phyloP scores from a whole-genome alignment of 2,797 vertebrate genomes.

The Sebastes umbrosus region DNA sequence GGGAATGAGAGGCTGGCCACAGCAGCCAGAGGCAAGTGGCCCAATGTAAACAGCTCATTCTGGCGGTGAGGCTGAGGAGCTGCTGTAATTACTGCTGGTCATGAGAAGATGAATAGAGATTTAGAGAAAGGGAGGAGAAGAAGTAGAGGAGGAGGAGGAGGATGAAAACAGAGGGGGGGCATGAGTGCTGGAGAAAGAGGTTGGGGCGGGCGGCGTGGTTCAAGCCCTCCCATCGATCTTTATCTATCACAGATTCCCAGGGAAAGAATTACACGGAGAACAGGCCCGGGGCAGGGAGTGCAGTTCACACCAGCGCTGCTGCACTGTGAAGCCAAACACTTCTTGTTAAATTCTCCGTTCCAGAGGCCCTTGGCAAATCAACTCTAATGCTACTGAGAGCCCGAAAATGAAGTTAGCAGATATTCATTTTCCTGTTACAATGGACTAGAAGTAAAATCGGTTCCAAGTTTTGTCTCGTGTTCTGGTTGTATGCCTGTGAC shows the following conservation, averaged over 20 bases:
- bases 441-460: neutral
- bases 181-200: slow-evolving; percentile 21
- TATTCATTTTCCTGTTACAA: slow-evolving; percentile 34
- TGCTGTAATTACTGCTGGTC: slow-evolving; percentile 62
- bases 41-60: slow-evolving; percentile 71
- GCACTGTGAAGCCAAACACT: slow-evolving; percentile 49
- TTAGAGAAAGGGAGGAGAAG: slow-evolving; percentile 33
- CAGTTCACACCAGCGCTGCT: slow-evolving; percentile 51
- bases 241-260: slow-evolving; percentile 71
- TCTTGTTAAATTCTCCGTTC: slow-evolving; percentile 37
- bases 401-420: slow-evolving; percentile 49
- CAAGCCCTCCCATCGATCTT: slow-evolving; percentile 64
- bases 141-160: slow-evolving; percentile 18
- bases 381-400: slow-evolving; percentile 34
- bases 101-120: slow-evolving; percentile 59
- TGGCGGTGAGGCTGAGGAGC: slow-evolving; percentile 53
- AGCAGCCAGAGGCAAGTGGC: slow-evolving; percentile 64
- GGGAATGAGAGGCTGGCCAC: slow-evolving; percentile 46
- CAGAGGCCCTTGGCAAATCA: slow-evolving; percentile 57
- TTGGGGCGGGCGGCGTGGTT: neutral
- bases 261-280: slow-evolving; percentile 33
- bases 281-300: slow-evolving; percentile 24
- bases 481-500: slow-evolving; percentile 28
- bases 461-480: slow-evolving; percentile 29
- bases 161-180: neutral